A percentile compares a stretch with the other conserved stretches of the same genome.
Evolutionary conservation across 1,140 invertebrate species (phyloP).

Genomic region (Caenorhabditis remanei): DNA sequence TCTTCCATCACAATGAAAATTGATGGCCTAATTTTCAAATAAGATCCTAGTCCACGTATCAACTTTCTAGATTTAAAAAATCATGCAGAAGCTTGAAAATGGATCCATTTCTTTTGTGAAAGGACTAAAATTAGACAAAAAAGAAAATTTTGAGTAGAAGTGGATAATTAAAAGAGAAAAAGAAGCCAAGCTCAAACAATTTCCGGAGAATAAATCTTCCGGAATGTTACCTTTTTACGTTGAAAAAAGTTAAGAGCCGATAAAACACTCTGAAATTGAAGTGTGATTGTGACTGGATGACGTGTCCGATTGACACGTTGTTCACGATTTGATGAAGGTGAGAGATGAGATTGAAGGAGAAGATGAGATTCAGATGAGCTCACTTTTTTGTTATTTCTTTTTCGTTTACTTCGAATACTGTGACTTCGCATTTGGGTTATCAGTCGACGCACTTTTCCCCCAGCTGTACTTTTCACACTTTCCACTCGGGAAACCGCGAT

Average conservation of each 20-base stretch:
- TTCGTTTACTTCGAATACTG: slow-evolving; percentile 54
- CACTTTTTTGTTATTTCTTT: slow-evolving; percentile 55
- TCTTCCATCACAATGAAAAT: no score
- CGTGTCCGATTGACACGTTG: not conserved
- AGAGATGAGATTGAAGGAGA: not conserved
- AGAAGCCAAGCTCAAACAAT: slow-evolving; percentile 40
- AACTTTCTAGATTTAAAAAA: no score
- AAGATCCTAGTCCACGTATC: no score
- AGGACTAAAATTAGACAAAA: not conserved
- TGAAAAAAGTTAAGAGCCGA: slow-evolving; percentile 54
- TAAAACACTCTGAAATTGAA: slow-evolving; percentile 54
- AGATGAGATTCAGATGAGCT: not conserved
- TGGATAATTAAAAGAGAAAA: not conserved
- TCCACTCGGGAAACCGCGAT: slow-evolving; percentile 57
- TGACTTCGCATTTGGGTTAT: slow-evolving; percentile 49
- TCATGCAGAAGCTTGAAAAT: no score
- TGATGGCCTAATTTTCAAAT: no score
- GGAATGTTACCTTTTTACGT: slow-evolving; percentile 35
- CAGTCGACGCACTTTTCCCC: slow-evolving; percentile 44
- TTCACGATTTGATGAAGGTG: not conserved
- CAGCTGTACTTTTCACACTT: slow-evolving; percentile 40
- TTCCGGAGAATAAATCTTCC: no score
- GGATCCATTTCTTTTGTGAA: not conserved
- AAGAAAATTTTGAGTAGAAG: not conserved
- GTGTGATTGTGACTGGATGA: slow-evolving; percentile 33